Conservation (phyloP, 1,140 invertebrate species). For the Pogonognathellus flavescens region DNA sequence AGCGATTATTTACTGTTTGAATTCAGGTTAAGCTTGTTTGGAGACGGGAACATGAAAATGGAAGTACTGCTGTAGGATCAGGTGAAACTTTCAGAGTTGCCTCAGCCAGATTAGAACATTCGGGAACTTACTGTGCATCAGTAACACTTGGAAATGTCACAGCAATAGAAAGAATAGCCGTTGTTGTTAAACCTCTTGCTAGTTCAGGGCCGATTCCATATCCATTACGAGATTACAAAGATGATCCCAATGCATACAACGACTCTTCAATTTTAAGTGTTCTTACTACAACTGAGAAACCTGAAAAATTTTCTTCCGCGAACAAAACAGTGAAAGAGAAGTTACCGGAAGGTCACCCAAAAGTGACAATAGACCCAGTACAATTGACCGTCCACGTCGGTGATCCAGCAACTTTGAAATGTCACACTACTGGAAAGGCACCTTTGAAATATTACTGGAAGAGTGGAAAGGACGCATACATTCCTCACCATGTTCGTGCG, state of each 20-base stretch:
- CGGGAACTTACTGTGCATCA: conserved; percentile 54
- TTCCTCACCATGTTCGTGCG: conserved; percentile 45
- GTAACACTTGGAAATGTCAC: not conserved
- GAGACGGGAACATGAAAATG: conserved; percentile 20
- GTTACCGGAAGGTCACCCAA: conserved; percentile 14
- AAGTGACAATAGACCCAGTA: conserved; percentile 75
- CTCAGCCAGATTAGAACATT: not conserved
- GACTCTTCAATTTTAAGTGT: not conserved
- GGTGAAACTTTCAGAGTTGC: too few relatives aligned
- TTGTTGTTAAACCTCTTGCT: conserved; percentile 1
- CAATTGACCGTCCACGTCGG: conserved; percentile 85
- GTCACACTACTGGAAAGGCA: conserved; percentile 74
- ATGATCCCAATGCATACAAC: conserved; percentile 38
- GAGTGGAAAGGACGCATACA: conserved; percentile 41
- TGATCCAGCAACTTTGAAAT: conserved; percentile 82
- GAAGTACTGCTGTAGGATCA: not conserved
- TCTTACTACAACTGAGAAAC: not conserved
- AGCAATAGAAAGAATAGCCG: conserved; percentile 16
- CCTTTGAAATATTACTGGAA: conserved; percentile 72
- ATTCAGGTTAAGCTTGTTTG: conserved; percentile 3
- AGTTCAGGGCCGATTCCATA: not conserved
- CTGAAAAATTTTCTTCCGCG: not conserved
- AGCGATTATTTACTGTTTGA: too few relatives aligned
- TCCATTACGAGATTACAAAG: not conserved
- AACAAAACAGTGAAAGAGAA: not conserved